Evolutionary conservation across 1,140 invertebrate genomes (phyloP).

Genomic region (Acromyrmex charruanus): DNA sequence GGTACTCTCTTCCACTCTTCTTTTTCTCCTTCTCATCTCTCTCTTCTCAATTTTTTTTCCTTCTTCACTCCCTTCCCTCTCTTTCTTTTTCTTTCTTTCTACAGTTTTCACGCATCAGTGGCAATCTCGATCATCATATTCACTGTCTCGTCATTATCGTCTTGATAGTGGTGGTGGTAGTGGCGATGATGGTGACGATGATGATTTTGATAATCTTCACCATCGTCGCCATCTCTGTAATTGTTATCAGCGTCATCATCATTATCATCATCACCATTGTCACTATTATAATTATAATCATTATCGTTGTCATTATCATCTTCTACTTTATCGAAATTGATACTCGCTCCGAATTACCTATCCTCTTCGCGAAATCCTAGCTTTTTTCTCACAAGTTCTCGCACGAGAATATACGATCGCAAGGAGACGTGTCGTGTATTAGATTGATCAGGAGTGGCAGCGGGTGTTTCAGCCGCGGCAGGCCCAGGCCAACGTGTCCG

Average conservation of each 20-base stretch:
- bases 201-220: background rate
- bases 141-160: conserved; percentile 27
- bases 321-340: background rate
- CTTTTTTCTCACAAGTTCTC: conserved; percentile 43
- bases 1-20: background rate
- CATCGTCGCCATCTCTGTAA: conserved; percentile 8
- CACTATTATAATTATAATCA: conserved; percentile 26
- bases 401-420: conserved; percentile 45
- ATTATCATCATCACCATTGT: conserved; percentile 27
- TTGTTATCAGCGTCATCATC: background rate
- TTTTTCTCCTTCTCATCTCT: background rate
- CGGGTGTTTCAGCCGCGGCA: conserved; percentile 84
- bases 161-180: background rate
- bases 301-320: background rate
- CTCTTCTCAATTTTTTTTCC: background rate
- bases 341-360: background rate
- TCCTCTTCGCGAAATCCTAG: background rate
- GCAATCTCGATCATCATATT: background rate
- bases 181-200: too few species aligned
- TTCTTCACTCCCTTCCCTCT: background rate
- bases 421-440: conserved; percentile 63
- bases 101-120: background rate
- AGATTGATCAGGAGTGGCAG: conserved; percentile 82
- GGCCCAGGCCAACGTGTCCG: conserved; percentile 79
- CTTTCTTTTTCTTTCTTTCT: background rate